Evolutionary conservation across 2,113 vertebrate species (phyloP).

Genomic region (Alosa alosa): DNA sequence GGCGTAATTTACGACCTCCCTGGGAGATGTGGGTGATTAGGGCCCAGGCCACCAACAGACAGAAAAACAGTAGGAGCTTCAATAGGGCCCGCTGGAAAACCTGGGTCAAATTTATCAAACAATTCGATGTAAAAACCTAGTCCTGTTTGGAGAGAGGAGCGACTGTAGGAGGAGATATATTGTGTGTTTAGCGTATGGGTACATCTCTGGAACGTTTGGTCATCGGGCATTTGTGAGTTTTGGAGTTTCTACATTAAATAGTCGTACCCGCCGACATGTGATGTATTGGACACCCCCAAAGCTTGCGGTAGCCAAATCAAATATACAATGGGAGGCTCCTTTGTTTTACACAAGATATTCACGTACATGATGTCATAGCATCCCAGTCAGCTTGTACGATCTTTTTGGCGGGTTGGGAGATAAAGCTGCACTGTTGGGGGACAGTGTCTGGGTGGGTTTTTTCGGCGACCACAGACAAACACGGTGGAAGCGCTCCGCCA

Average conservation of each 20-base stretch:
- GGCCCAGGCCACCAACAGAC: conserved; percentile 96
- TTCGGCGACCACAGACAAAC: conserved; percentile 44
- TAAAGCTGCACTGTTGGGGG: conserved; percentile 55
- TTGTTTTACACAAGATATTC: conserved; percentile 90
- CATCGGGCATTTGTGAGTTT: conserved; percentile 93
- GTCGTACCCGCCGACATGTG: conserved; percentile 87
- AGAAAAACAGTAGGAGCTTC: conserved; percentile 98
- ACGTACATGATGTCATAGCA: conserved; percentile 88
- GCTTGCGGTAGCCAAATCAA: conserved; percentile 88
- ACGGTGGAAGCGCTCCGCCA: conserved; percentile 44
- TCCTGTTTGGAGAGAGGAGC: conserved; percentile 88
- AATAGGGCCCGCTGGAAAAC: conserved; percentile 94
- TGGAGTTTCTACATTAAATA: conserved; percentile 97
- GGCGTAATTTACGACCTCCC: conserved; percentile 95
- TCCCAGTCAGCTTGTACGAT: conserved; percentile 61
- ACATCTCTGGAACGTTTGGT: conserved; percentile 88
- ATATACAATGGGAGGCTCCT: conserved; percentile 93
- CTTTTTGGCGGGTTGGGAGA: conserved; percentile 50
- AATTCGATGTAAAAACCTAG: conserved; percentile 90
- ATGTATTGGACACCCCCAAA: conserved; percentile 81
- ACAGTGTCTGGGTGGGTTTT: conserved; percentile 16
- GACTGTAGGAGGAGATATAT: conserved; percentile 81
- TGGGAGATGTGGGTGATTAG: conserved; percentile 95
- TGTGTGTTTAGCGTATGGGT: conserved; percentile 86
- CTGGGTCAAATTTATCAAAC: conserved; percentile 97